phyloP scores from a whole-genome alignment of 1,140 invertebrate species.

The Ceratosolen solmsi region DNA sequence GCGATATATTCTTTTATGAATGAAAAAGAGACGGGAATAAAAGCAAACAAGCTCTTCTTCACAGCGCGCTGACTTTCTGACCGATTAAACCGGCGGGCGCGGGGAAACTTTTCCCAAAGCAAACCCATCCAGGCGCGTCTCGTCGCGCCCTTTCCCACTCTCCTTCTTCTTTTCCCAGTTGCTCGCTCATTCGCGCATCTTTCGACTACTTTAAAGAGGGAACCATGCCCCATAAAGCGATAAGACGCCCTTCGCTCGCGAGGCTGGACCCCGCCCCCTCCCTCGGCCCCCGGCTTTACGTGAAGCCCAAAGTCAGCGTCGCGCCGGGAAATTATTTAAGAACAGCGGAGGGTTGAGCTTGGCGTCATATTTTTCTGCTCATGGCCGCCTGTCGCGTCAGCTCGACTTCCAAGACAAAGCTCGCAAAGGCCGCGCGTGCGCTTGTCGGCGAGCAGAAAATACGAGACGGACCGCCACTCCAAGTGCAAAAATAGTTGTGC shows the following conservation, averaged over 20 bases:
- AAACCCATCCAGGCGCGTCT: slow-evolving; percentile 29
- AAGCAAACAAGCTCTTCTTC: slow-evolving; percentile 39
- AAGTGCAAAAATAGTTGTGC: background rate
- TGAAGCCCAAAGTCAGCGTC: too few relatives aligned
- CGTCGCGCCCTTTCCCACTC: background rate
- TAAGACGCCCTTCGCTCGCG: slow-evolving; percentile 25
- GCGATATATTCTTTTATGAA: slow-evolving; percentile 18
- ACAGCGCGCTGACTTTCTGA: slow-evolving; percentile 48
- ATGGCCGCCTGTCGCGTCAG: background rate
- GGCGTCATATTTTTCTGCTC: background rate
- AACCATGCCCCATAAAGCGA: slow-evolving; percentile 50
- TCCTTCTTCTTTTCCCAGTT: background rate
- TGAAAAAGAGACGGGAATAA: background rate
- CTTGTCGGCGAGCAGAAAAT: background rate
- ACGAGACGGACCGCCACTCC: background rate
- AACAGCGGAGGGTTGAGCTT: background rate
- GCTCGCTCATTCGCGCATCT: background rate
- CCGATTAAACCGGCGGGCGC: slow-evolving; percentile 52
- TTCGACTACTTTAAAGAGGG: slow-evolving; percentile 37
- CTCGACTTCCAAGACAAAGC: background rate
- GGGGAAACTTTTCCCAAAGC: slow-evolving; percentile 46
- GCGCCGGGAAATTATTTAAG: slow-evolving; percentile 43
- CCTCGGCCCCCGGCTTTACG: too few relatives aligned
- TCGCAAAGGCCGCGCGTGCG: background rate
- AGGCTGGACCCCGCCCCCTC: too few relatives aligned